phyloP scores from a whole-genome alignment of 2,888 invertebrate genomes.

The Pelosia muscerda region DNA sequence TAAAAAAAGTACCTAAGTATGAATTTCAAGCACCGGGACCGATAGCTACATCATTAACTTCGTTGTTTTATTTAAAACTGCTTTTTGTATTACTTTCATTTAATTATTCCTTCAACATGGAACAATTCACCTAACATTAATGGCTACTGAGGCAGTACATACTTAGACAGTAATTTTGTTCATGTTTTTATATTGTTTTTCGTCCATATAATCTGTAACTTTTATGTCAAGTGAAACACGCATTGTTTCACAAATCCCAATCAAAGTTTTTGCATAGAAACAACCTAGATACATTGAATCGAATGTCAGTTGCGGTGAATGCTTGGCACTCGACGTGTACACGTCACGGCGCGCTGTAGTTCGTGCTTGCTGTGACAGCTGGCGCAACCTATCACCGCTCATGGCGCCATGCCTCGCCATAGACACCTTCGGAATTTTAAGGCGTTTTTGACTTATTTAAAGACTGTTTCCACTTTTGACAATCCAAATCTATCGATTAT shows the following conservation, averaged over 20 bases:
- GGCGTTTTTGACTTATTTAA: neutral
- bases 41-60: too few species aligned
- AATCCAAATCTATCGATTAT: neutral
- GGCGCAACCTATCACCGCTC: slow-evolving; percentile 45
- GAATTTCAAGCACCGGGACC: too few species aligned
- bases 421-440: slow-evolving; percentile 44
- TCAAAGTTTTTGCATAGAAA: slow-evolving; percentile 14
- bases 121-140: too few species aligned
- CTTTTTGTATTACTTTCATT: too few species aligned
- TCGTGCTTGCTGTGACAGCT: slow-evolving; percentile 49
- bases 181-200: too few species aligned
- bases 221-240: neutral
- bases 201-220: too few species aligned
- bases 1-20: too few species aligned
- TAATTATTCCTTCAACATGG: too few species aligned
- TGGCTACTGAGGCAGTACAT: too few species aligned
- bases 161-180: too few species aligned
- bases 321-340: slow-evolving; percentile 37
- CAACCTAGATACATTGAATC: slow-evolving; percentile 40
- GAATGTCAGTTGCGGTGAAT: slow-evolving; percentile 43
- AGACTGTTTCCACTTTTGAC: neutral
- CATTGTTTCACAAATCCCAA: neutral
- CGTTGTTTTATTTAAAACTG: too few species aligned
- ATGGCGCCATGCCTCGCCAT: slow-evolving; percentile 41
- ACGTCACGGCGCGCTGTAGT: slow-evolving; percentile 38